Evolutionary conservation across 2,888 invertebrate genomes (phyloP).

Genomic region (Epirrhoe alternata): DNA sequence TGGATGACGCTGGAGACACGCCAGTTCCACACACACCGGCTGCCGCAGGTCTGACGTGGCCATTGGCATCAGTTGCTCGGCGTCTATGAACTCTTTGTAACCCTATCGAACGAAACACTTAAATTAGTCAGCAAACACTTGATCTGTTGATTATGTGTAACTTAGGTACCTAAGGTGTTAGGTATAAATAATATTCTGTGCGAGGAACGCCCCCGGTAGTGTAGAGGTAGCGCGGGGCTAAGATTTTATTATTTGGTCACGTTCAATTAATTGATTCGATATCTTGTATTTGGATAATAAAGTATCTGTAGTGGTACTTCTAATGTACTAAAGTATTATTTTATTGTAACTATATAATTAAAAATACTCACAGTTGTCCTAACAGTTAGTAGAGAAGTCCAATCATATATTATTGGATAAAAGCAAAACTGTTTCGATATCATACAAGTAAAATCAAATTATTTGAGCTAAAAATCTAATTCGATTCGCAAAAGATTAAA

Average conservation of each 20-base stretch:
- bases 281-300: neutral
- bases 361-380: constrained; percentile 4
- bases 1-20: constrained; percentile 86
- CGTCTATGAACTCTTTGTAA: constrained; percentile 96
- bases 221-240: neutral
- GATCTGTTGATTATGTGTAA: constrained; percentile 35
- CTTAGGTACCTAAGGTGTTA: constrained; percentile 7
- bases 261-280: neutral
- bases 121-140: constrained; percentile 30
- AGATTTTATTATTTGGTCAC: too few species aligned
- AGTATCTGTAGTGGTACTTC: neutral
- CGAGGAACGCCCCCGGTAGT: neutral
- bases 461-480: neutral
- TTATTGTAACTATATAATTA: neutral
- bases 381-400: constrained; percentile 15
- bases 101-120: constrained; percentile 83
- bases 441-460: neutral
- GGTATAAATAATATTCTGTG: neutral
- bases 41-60: constrained; percentile 93
- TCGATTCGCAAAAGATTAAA: neutral
- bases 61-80: constrained; percentile 94
- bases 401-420: constrained; percentile 6
- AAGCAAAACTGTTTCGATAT: neutral
- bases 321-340: neutral
- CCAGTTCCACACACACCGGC: constrained; percentile 93